Percentiles rank a stretch among this genome's conserved stretches.
phyloP scores from a whole-genome alignment of 2,113 vertebrate species.

The Chionis minor region DNA sequence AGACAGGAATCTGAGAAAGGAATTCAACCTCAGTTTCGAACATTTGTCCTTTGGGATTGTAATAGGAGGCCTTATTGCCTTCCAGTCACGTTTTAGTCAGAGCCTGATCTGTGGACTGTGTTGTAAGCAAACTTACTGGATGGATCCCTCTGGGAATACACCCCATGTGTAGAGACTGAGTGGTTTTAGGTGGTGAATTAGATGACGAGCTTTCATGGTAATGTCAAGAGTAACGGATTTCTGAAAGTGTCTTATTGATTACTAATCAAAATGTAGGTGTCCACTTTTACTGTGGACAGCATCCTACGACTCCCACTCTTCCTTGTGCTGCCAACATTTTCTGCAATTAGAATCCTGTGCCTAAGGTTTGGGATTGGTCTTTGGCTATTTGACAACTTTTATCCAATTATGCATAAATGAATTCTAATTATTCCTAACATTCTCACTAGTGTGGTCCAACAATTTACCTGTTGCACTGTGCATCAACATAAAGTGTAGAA shows the following conservation, averaged over 20 bases:
- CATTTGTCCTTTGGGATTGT: constrained; percentile 26
- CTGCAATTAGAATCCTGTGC: background rate
- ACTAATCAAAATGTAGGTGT: background rate
- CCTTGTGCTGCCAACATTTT: background rate
- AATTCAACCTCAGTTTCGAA: constrained; percentile 31
- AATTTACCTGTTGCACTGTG: background rate
- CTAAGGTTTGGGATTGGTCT: background rate
- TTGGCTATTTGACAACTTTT: background rate
- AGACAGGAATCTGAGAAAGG: background rate
- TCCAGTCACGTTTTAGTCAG: background rate
- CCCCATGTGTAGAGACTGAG: background rate
- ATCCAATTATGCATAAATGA: background rate
- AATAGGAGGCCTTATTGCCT: background rate
- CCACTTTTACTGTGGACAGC: background rate
- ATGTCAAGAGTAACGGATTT: background rate
- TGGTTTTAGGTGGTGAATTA: background rate
- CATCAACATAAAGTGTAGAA: background rate
- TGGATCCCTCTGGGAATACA: background rate
- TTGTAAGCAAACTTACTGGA: background rate
- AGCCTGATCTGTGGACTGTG: background rate
- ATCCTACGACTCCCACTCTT: background rate
- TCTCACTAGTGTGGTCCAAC: background rate
- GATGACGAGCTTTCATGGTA: background rate
- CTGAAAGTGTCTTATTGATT: background rate
- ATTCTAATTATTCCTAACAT: background rate